Evolutionary conservation across 2,113 vertebrate species (phyloP), one percentile per base, ranked within the genome.

Genomic region (Saimiri boliviensis): DNA sequence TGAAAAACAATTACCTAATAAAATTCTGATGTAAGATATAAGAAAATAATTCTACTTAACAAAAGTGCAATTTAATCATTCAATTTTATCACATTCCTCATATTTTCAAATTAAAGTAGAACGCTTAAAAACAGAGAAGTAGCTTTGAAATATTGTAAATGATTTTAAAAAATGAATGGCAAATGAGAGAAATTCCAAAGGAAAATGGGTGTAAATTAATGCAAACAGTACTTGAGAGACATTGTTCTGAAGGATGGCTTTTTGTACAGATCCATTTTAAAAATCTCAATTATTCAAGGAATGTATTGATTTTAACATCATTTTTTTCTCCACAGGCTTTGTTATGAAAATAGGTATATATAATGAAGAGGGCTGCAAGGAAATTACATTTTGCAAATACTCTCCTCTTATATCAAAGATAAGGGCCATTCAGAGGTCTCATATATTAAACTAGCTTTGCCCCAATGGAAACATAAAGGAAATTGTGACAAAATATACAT

Each of bases 261-360:
- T 98, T 97, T 97, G 21, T 96, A 89, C 58, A 98, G 91, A 97
- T 95, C 95, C 92, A 96, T 94, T 89, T 93, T 86, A 95, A 95
- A 81, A 96, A 84, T 96, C 93, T 98, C 93, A 94, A 97, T 95
- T 98, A 95, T 97, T 94, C 97, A 92, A 95, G 96, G 68, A 98
- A 98, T 1, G 40, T 95, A 95, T 89, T 97, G 97, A 98, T 98
- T 98, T 56, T 95, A 49, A 94, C 56, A 54, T 80, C 52, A 95
- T 97, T 97, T 95, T 42, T 98, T 98, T 85, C 87, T 97, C 97
- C 93, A 74, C 49, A 30, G 20, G 94, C 71, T 98, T 98, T 97
- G 95, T 98, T 97, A 98, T 97, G 97, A 98, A 98, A 98, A 98
- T 97, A 93, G 96, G 87, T 52, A 42, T 91, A 89, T 93, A 96